Conservation (phyloP, 2,888 invertebrate genomes). For the Pyralis farinalis region DNA sequence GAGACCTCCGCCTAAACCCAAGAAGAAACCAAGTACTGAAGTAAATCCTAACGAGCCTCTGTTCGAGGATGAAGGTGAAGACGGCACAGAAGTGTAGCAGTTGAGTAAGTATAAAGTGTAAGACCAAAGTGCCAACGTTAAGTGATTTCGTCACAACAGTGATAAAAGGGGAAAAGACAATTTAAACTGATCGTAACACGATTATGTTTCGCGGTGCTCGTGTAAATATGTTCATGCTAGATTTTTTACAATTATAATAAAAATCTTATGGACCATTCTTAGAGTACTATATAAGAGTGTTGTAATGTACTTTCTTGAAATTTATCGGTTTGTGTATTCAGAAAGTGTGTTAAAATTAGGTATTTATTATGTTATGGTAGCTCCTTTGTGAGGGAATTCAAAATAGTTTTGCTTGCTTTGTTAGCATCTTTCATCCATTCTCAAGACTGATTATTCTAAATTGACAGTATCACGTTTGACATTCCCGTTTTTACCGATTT, state of each 20-base stretch:
- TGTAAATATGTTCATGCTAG: slow-evolving; percentile 76
- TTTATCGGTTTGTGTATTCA: slow-evolving; percentile 5
- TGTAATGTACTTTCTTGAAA: slow-evolving; percentile 13
- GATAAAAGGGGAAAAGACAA: slow-evolving; percentile 39
- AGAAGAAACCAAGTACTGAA: slow-evolving; percentile 85
- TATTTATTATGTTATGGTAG: slow-evolving; percentile 67
- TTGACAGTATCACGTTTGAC: slow-evolving; percentile 55
- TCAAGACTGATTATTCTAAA: slow-evolving; percentile 79
- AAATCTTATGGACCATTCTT: slow-evolving; percentile 65
- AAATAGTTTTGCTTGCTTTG: slow-evolving; percentile 41
- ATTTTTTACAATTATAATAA: slow-evolving; percentile 74
- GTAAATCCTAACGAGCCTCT: slow-evolving; percentile 84
- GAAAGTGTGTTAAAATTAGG: slow-evolving; percentile 38
- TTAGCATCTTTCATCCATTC: slow-evolving; percentile 56
- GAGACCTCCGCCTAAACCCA: slow-evolving; percentile 91
- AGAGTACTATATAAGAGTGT: slow-evolving; percentile 29
- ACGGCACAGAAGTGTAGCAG: slow-evolving; percentile 92
- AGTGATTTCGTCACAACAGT: slow-evolving; percentile 44
- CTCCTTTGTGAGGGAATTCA: slow-evolving; percentile 19
- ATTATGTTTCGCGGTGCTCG: slow-evolving; percentile 72
- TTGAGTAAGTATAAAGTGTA: slow-evolving; percentile 32
- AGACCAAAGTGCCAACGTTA: slow-evolving; percentile 73
- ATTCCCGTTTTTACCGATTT: slow-evolving; percentile 49
- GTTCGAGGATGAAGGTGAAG: slow-evolving; percentile 93
- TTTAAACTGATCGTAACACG: slow-evolving; percentile 20